Percentiles rank a stretch among this genome's conserved stretches.
These are phyloP conservation scores for Ophioninae sp. DNA, from an alignment of 2,888 invertebrate species.

Conservation along the genomic window DNA sequence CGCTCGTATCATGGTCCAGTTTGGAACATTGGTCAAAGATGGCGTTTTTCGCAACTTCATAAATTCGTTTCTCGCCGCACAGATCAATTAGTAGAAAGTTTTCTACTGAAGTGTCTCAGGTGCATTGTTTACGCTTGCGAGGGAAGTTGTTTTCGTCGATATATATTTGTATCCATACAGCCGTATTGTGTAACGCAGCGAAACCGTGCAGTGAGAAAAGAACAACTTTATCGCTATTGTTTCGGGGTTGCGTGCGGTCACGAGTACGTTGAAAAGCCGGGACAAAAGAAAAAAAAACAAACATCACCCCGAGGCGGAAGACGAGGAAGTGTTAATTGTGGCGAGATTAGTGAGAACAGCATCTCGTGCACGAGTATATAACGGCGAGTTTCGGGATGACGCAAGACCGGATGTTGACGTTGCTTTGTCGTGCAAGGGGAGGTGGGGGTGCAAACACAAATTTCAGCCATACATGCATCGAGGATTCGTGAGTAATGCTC, in stretches of 20 bases:
- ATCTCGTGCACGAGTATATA: constrained; percentile 35
- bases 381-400: constrained; percentile 44
- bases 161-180: neutral
- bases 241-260: neutral
- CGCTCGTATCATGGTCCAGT: neutral
- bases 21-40: neutral
- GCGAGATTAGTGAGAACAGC: constrained; percentile 60
- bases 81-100: neutral
- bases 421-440: constrained; percentile 29
- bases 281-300: constrained; percentile 30
- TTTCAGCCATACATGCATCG: constrained; percentile 31
- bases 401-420: constrained; percentile 58
- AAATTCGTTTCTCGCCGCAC: neutral
- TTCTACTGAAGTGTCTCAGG: neutral
- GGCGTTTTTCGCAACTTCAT: neutral
- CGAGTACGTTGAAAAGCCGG: constrained; percentile 10
- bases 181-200: constrained; percentile 4
- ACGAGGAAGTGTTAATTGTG: constrained; percentile 66
- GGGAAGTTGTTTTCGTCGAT: neutral
- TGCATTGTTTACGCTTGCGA: neutral
- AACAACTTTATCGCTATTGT: constrained; percentile 4
- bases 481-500: constrained; percentile 37
- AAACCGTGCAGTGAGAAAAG: neutral
- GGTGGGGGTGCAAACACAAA: constrained; percentile 1
- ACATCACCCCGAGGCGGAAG: constrained; percentile 45